Base-by-base conservation (phyloP, 2,113 vertebrate species). In the Picathartes gymnocephalus region DNA sequence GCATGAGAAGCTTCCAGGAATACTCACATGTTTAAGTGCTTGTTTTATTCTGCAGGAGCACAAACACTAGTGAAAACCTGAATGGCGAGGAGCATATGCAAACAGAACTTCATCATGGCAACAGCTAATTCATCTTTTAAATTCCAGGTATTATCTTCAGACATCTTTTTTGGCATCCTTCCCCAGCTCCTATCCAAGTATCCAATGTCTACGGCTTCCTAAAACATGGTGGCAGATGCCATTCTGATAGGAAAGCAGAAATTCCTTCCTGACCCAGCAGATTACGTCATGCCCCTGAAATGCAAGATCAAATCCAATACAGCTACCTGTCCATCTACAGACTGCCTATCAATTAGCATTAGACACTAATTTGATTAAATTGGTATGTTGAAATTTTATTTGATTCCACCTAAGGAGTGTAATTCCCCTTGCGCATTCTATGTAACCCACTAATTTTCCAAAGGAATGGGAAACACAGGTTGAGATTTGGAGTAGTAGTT, bases 351-450 rank as follows among this genome's bases (percentile, higher is more conserved):
- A 96, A 95, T 95, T 92, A 94, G 88, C 86, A 94, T 95, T 93
- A 92, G 80, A 96, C 86, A 79, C 90, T 96, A 97, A 97, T 95
- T 95, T 96, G 86, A 94, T 96, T 95, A 96, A 90, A 94, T 79
- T 3, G 45, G 76, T 81, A 94, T 88, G 88, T 76, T 90, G 93
- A 97, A 94, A 92, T 94, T 95, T 86, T 92, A 95, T 95, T 96
- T 96, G 82, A 88, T 94, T 96, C 90, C 57, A 92, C 93, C 92
- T 84, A 90, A 96, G 73, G 88, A 96, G 51, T 42, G 71, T 86
- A 93, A 88, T 86, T 94, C 82, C 90, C 92, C 35, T 25, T 86
- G 95, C 4, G 20, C 14, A 16, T 94, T 96, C 96, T 96, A 77
- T 58, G 76, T 89, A 95, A 72, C 90, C 88, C 91, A 89, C 92